These are phyloP conservation scores for Alouatta palliata DNA, from an alignment of 2,113 vertebrate genomes.

Conservation along the genomic window DNA sequence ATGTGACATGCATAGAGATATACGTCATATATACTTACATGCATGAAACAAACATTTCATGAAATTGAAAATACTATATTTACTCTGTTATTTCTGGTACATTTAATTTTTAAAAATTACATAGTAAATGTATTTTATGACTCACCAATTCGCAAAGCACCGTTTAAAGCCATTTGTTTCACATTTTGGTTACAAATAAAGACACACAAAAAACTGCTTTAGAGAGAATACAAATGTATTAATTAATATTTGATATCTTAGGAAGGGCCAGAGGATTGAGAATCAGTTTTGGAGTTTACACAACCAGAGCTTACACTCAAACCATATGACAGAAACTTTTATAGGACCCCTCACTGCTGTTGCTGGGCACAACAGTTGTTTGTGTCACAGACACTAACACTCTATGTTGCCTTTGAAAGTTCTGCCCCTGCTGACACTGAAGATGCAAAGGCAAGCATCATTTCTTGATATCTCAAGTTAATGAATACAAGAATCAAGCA, in stretches of 20 bases:
- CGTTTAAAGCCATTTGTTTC: not conserved
- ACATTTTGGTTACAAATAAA: not conserved
- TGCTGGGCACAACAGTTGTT: not conserved
- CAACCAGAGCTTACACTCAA: not conserved
- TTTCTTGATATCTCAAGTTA: not conserved
- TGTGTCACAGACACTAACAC: not conserved
- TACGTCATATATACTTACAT: not conserved
- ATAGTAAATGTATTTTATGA: not conserved
- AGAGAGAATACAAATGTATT: not conserved
- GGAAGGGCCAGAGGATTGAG: not conserved
- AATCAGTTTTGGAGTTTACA: not conserved
- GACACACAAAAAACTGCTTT: not conserved
- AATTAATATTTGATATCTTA: not conserved
- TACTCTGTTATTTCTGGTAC: not conserved
- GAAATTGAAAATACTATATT: not conserved
- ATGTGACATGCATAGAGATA: not conserved
- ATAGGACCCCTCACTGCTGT: not conserved
- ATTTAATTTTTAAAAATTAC: not conserved
- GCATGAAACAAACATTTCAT: not conserved
- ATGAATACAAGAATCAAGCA: not conserved
- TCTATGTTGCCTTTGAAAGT: not conserved
- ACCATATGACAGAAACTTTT: no score
- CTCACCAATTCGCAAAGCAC: not conserved
- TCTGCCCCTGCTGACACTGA: not conserved
- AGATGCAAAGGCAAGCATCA: fast-evolving